A percentile compares a stretch with the other conserved stretches of the same genome.
phyloP scores from a whole-genome alignment of 2,797 vertebrate species.

The Sebastes baramenuke region DNA sequence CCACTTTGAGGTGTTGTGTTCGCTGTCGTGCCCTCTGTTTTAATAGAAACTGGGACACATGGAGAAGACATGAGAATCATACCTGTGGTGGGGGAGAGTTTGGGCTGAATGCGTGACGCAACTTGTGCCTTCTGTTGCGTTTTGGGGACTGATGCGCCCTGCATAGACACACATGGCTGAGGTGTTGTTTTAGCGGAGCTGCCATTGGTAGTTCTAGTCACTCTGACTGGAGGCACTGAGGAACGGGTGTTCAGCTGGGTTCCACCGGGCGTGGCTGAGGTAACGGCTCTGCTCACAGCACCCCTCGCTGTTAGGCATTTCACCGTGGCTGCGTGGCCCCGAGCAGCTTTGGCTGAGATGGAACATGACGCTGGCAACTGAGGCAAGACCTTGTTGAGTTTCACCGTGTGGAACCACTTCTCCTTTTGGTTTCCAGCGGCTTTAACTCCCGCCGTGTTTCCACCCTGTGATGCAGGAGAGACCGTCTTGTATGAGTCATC shows the following conservation, averaged over 20 bases:
- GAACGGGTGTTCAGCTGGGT: conserved; percentile 50
- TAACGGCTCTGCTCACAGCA: conserved; percentile 46
- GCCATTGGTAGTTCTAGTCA: conserved; percentile 59
- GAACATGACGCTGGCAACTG: conserved; percentile 40
- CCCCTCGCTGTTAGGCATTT: conserved; percentile 32
- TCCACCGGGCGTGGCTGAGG: conserved; percentile 51
- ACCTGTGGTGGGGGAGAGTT: conserved; percentile 31
- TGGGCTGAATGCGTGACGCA: conserved; percentile 44
- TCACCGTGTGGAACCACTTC: conserved; percentile 58
- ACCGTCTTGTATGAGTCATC: conserved; percentile 36
- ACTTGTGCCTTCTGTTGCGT: conserved; percentile 42
- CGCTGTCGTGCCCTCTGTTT: conserved; percentile 13
- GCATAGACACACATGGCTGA: conserved; percentile 62
- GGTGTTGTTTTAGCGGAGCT: conserved; percentile 48
- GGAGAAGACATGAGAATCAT: conserved; percentile 29
- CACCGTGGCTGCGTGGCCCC: conserved; percentile 4
- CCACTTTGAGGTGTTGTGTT: conserved; percentile 42
- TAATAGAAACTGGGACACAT: conserved; percentile 6
- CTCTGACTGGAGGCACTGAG: conserved; percentile 70
- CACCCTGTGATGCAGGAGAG: conserved; percentile 10
- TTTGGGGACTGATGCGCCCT: conserved; percentile 49
- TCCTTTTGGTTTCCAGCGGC: conserved; percentile 48
- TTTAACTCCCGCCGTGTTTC: background rate
- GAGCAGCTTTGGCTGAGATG: conserved; percentile 33
- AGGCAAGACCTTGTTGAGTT: conserved; percentile 60